Evolutionary conservation across 2,113 vertebrate genomes (phyloP).

Genomic region (Embiotoca jacksoni): DNA sequence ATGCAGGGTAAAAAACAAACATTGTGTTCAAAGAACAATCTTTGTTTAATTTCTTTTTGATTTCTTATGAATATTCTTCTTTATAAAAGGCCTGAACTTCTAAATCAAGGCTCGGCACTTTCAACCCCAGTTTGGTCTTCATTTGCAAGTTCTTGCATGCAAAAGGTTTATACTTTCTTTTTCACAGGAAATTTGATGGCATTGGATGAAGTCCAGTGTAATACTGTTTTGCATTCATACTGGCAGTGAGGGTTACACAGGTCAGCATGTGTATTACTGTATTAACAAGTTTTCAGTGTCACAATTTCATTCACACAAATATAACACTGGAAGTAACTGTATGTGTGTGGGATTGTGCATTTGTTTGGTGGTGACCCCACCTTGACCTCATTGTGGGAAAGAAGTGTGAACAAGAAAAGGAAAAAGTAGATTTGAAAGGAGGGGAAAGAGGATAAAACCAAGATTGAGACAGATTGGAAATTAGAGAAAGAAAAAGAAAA

Average conservation of each 20-base stretch:
- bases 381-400: background rate
- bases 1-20: too few relatives aligned
- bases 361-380: background rate
- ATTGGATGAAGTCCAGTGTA: too few relatives aligned
- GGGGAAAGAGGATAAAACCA: background rate
- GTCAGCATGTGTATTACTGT: background rate
- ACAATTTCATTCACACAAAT: background rate
- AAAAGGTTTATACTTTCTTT: too few relatives aligned
- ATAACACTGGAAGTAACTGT: background rate
- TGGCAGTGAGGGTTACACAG: background rate
- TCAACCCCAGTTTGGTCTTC: too few relatives aligned
- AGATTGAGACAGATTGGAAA: slow-evolving; percentile 7
- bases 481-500: slow-evolving; percentile 9
- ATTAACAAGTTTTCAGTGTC: background rate
- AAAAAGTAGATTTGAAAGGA: background rate
- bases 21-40: too few relatives aligned
- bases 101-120: too few relatives aligned
- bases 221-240: background rate
- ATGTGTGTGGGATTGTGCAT: background rate
- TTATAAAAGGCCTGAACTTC: too few relatives aligned
- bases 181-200: too few relatives aligned
- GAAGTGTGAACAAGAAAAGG: background rate
- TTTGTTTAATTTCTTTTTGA: too few relatives aligned
- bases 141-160: too few relatives aligned
- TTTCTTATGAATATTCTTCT: too few relatives aligned